These are phyloP conservation scores for Beaufortia kweichowensis DNA, from an alignment of 2,113 vertebrate species.

Conservation along the genomic window DNA sequence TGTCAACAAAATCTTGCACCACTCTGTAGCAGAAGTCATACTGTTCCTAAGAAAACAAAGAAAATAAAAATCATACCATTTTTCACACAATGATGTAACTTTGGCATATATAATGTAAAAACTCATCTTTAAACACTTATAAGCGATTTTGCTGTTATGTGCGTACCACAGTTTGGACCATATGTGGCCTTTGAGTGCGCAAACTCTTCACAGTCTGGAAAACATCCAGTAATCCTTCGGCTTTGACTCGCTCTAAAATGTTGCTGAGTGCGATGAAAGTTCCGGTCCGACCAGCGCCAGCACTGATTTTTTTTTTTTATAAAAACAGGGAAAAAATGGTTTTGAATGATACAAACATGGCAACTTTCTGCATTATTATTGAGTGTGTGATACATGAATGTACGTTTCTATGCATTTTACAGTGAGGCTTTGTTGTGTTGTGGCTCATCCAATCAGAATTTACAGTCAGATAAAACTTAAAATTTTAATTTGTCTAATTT, in stretches of 20 bases:
- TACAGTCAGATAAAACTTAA: too few species aligned
- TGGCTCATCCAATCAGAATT: too few species aligned
- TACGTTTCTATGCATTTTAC: too few species aligned
- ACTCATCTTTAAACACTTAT: too few species aligned
- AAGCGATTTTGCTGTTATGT: background rate
- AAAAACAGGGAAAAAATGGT: too few species aligned
- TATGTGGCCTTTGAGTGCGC: constrained; percentile 96
- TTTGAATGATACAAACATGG: too few species aligned
- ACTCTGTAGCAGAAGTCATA: constrained; percentile 99
- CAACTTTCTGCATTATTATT: too few species aligned
- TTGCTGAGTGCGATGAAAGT: constrained; percentile 99
- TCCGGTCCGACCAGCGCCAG: constrained; percentile 93
- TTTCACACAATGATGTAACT: background rate
- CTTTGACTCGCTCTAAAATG: constrained; percentile 95
- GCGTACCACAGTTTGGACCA: constrained; percentile 98
- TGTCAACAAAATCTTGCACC: constrained; percentile 99
- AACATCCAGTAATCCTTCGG: constrained; percentile 93
- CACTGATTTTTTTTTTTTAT: constrained; percentile 77
- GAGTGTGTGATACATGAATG: too few species aligned
- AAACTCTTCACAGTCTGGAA: constrained; percentile 99
- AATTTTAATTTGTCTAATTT: too few species aligned
- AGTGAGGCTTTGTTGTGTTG: too few species aligned
- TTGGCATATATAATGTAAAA: background rate
- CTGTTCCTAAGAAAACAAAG: constrained; percentile 84
- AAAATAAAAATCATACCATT: constrained; percentile 28